Percentiles rank a stretch among this genome's conserved stretches.
phyloP scores from a whole-genome alignment of 2,888 invertebrate genomes.

The Busseola fusca region DNA sequence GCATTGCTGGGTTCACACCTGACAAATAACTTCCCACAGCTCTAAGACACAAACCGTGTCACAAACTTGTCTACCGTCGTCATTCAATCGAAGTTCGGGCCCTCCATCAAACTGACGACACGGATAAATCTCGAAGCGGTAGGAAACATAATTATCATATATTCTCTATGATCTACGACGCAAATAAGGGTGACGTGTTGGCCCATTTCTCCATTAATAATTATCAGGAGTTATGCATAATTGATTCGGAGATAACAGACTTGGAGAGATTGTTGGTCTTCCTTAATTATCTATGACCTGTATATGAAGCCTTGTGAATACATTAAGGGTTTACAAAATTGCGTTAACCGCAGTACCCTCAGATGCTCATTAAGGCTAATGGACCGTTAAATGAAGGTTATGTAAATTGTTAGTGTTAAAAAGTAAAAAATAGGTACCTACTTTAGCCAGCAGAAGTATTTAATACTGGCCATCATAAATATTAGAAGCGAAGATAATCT shows the following conservation, averaged over 20 bases:
- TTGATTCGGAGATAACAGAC: slow-evolving; percentile 53
- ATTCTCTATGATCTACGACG: slow-evolving; percentile 62
- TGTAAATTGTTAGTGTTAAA: not conserved
- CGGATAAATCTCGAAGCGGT: slow-evolving; percentile 48
- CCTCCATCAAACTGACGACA: slow-evolving; percentile 48
- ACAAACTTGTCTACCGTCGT: slow-evolving; percentile 36
- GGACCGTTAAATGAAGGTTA: slow-evolving; percentile 27
- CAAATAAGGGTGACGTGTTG: slow-evolving; percentile 55
- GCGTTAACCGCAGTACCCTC: not conserved
- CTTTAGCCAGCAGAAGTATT: not conserved
- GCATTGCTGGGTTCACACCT: not conserved
- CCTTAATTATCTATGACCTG: slow-evolving; percentile 29
- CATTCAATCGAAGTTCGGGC: slow-evolving; percentile 32
- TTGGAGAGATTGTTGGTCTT: slow-evolving; percentile 36
- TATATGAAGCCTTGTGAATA: slow-evolving; percentile 26
- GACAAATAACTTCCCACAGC: slow-evolving; percentile 19
- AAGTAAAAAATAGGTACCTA: slow-evolving; percentile 11
- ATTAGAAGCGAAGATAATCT: too few species aligned
- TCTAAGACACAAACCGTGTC: slow-evolving; percentile 20
- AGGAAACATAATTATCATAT: slow-evolving; percentile 56
- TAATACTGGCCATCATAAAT: not conserved
- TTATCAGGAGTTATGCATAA: slow-evolving; percentile 51
- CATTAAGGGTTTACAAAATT: slow-evolving; percentile 24
- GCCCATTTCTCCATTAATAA: slow-evolving; percentile 52
- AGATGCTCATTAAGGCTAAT: slow-evolving; percentile 30